These are phyloP conservation scores for Aurelia aurita DNA, from an alignment of 30 jellyfish, hydroid and myxozoan species.

Conservation along the genomic window DNA sequence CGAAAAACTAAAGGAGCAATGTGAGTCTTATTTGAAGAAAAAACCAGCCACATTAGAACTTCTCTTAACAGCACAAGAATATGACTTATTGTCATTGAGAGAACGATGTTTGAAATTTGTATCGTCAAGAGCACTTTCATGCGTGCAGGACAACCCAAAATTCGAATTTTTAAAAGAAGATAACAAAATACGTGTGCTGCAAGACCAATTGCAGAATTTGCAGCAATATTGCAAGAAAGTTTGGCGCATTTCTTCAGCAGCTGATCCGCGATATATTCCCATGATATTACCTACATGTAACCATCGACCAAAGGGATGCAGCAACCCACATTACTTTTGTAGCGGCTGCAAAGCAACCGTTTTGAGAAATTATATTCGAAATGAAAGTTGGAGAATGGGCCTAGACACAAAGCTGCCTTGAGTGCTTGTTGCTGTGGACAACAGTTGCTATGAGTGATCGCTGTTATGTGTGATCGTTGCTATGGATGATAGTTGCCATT, in stretches of 20 bases:
- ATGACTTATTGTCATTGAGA: conserved; percentile 41
- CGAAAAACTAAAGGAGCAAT: conserved; percentile 59
- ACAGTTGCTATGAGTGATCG: not conserved
- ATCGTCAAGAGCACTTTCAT: conserved; percentile 66
- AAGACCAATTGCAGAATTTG: conserved; percentile 72
- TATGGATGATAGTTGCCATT: too few relatives aligned
- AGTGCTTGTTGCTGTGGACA: not conserved
- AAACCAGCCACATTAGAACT: conserved; percentile 80
- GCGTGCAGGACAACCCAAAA: conserved; percentile 82
- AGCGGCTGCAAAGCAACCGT: conserved; percentile 77
- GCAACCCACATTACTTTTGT: conserved; percentile 87
- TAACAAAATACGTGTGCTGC: conserved; percentile 65
- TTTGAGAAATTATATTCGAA: conserved; percentile 67
- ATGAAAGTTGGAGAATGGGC: conserved; percentile 89
- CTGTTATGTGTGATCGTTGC: too few relatives aligned
- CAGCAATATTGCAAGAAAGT: conserved; percentile 79
- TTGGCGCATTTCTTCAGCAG: conserved; percentile 76
- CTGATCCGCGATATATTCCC: conserved; percentile 85
- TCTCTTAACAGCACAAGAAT: conserved; percentile 86
- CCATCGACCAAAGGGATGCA: conserved; percentile 84
- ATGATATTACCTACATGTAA: conserved; percentile 82
- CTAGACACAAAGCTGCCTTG: conserved; percentile 52
- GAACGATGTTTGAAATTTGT: conserved; percentile 75
- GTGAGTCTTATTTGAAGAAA: conserved; percentile 74
- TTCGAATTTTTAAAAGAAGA: conserved; percentile 70